phyloP scores from a whole-genome alignment of 2,888 invertebrate genomes.

The Galerucella pusilla region DNA sequence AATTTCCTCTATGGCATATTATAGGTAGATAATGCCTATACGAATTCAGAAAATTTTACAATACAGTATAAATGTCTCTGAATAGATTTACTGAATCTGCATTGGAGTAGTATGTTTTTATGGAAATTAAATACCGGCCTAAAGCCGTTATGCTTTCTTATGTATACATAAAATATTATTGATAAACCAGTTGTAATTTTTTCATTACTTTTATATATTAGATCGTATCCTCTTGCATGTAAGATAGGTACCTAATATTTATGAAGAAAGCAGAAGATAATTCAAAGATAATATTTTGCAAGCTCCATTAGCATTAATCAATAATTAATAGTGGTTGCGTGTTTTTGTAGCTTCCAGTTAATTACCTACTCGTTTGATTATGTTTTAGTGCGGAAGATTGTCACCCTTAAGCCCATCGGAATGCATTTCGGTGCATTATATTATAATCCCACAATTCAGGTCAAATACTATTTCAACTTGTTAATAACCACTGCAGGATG shows the following conservation, averaged over 20 bases:
- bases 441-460: too few species aligned
- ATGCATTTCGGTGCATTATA: neutral
- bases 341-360: conserved; percentile 49
- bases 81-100: too few species aligned
- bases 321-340: conserved; percentile 56
- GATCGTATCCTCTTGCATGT: conserved; percentile 30
- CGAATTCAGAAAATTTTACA: too few species aligned
- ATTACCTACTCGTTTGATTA: conserved; percentile 53
- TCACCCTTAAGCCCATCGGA: neutral
- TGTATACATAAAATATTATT: conserved; percentile 14
- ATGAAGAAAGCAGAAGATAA: conserved; percentile 51
- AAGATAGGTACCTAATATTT: conserved; percentile 47
- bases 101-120: too few species aligned
- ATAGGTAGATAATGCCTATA: too few species aligned
- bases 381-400: conserved; percentile 28
- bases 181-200: conserved; percentile 3
- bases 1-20: too few species aligned
- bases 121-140: neutral
- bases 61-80: too few species aligned
- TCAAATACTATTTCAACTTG: too few species aligned
- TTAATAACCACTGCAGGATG: too few species aligned
- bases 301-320: conserved; percentile 56
- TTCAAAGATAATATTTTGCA: conserved; percentile 51
- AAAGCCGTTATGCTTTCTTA: neutral
- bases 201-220: conserved; percentile 20